These are phyloP conservation scores for Lordiphosa collinella DNA, from an alignment of 1,140 invertebrate genomes.

Conservation along the genomic window DNA sequence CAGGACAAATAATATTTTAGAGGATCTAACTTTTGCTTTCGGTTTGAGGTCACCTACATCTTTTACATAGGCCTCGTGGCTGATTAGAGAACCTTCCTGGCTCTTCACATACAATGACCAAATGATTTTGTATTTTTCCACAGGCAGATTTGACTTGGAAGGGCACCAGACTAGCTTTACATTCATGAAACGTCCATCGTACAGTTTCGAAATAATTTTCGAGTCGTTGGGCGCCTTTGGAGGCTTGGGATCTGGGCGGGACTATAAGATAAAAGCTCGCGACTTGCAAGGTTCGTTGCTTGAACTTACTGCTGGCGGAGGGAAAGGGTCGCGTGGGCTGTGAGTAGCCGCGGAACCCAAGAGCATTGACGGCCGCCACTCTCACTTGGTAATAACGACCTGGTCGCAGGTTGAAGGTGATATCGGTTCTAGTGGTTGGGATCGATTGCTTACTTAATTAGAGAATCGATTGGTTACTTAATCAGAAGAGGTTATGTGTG, in stretches of 20 bases:
- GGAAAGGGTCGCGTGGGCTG: slow-evolving; percentile 83
- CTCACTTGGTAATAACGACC: slow-evolving; percentile 89
- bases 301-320: slow-evolving; percentile 80
- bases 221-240: slow-evolving; percentile 84
- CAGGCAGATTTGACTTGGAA: slow-evolving; percentile 84
- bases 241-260: slow-evolving; percentile 82
- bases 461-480: neutral
- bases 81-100: slow-evolving; percentile 52
- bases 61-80: slow-evolving; percentile 54
- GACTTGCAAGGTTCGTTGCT: neutral
- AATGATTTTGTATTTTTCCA: slow-evolving; percentile 80
- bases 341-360: slow-evolving; percentile 86
- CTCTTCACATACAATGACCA: slow-evolving; percentile 69
- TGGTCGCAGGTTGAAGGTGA: slow-evolving; percentile 83
- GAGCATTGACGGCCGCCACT: slow-evolving; percentile 85
- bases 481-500: neutral
- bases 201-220: slow-evolving; percentile 82
- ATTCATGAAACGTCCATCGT: slow-evolving; percentile 81
- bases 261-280: neutral
- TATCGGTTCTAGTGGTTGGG: slow-evolving; percentile 75
- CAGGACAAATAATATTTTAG: neutral
- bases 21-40: neutral
- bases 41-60: slow-evolving; percentile 69
- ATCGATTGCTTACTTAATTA: neutral
- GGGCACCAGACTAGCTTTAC: slow-evolving; percentile 83